phyloP scores from a whole-genome alignment of 2,888 invertebrate species.

The Anorthoa munda region DNA sequence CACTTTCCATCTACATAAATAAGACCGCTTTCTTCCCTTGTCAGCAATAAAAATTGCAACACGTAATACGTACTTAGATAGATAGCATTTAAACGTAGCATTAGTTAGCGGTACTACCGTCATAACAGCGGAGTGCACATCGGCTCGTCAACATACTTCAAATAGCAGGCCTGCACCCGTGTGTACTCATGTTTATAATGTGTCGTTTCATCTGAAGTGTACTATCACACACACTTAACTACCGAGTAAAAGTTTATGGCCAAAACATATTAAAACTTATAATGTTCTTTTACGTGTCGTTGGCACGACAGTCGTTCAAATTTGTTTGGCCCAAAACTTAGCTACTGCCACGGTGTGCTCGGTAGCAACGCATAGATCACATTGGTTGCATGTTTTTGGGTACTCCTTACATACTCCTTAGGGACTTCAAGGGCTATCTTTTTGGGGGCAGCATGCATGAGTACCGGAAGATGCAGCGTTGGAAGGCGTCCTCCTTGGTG shows the following conservation, averaged over 20 bases:
- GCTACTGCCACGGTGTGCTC: too few species aligned
- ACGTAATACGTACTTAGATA: conserved; percentile 61
- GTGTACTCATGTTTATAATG: conserved; percentile 40
- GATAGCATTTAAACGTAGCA: conserved; percentile 63
- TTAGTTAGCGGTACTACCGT: conserved; percentile 67
- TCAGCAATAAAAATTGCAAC: conserved; percentile 34
- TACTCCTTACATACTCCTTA: too few species aligned
- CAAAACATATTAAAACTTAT: neutral
- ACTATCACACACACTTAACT: conserved; percentile 2
- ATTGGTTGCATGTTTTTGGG: too few species aligned
- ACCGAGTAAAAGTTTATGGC: neutral
- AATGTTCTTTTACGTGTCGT: too few species aligned
- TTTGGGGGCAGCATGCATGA: too few species aligned
- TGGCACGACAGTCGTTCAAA: too few species aligned
- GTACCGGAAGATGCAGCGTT: too few species aligned
- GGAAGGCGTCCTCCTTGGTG: too few species aligned
- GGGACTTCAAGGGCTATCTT: too few species aligned
- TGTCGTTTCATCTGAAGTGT: conserved; percentile 24
- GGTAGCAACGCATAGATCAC: too few species aligned
- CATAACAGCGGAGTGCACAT: conserved; percentile 56
- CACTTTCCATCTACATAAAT: conserved; percentile 10
- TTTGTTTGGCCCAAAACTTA: too few species aligned
- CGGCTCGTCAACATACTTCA: conserved; percentile 58
- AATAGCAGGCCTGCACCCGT: conserved; percentile 39
- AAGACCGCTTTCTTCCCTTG: neutral